Base-by-base conservation (phyloP, 2,888 invertebrate species). In the Drosophila diplacantha region DNA sequence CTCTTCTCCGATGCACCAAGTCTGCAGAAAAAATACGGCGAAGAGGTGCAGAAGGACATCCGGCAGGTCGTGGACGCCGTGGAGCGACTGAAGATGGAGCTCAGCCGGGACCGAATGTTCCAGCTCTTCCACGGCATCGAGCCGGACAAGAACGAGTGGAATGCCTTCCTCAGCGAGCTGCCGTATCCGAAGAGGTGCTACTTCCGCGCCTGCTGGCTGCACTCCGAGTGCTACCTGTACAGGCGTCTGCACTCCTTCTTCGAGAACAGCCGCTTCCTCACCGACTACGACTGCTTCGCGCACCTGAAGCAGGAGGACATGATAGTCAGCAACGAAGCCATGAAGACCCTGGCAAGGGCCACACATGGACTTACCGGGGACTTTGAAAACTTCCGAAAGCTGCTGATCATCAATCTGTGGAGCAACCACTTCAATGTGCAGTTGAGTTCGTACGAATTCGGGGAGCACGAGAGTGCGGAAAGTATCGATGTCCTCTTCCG, bases 171-270 rank as follows among this genome's bases (percentile, higher is more conserved):
- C 22, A 6, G 34, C 5, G 87, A 91, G 83, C 86, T 91, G 0
- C 77, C 80, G 0, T 61, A 51, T 0, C 85, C 85, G 0, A 87
- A 85, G 32, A 60, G 61, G 2, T 87, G 90, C 0, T 94, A 92
- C 90, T 99, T 95, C 85, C 92, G 92, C 6, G 91, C 94, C 39
- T 90, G 92, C 0, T 99, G 98, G 98, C 89, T 99, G 0, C 94
- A 95, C 82, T 91, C 93, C 0, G 98, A 99, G 88, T 97, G 97
- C 83, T 98, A 97, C 86, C 91, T 98, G 88, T 99, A 98, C 73
- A 90, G 94, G 47, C 89, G 91, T 53, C 83, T 95, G 8, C 88
- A 90, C 56, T 93, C 94, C 79, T 91, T 92, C 18, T 92, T 95
- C 78, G 90, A 92, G 75, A 83, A 91, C 18, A 92, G 91, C 51